Percentiles rank a stretch among this genome's conserved stretches.
phyloP scores from a whole-genome alignment of 2,113 vertebrate genomes.

The Podarcis cretensis region DNA sequence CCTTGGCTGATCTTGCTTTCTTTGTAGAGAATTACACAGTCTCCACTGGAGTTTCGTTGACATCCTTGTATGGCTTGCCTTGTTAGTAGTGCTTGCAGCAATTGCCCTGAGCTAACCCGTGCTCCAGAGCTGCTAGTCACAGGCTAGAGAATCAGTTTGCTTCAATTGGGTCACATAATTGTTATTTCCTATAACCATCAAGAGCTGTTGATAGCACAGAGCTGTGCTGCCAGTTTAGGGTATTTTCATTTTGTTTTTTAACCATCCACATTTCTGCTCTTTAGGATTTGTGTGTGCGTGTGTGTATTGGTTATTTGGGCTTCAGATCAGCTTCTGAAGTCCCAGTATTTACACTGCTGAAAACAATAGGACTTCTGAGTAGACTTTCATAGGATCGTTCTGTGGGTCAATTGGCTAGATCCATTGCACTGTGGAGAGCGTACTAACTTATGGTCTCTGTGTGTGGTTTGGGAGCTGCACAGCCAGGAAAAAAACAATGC shows the following conservation, averaged over 20 bases:
- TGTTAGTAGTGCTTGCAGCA: constrained; percentile 36
- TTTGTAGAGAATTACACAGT: background rate
- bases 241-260: background rate
- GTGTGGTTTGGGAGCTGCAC: no score
- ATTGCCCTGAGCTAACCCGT: constrained; percentile 2
- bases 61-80: fast-evolving
- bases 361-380: no score
- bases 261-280: background rate
- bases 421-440: no score
- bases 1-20: background rate
- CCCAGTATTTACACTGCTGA: background rate
- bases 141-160: background rate
- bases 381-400: no score
- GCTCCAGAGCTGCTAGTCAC: background rate
- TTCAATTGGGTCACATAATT: constrained; percentile 7
- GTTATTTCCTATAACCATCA: background rate
- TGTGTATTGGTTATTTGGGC: background rate
- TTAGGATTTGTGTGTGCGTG: background rate
- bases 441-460: no score
- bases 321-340: background rate
- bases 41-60: background rate
- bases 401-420: no score
- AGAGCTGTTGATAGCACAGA: background rate
- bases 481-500: no score
- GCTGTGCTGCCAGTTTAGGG: background rate